Base-by-base conservation (phyloP, 2,113 vertebrate genomes). In the Xiphorhynchus elegans region DNA sequence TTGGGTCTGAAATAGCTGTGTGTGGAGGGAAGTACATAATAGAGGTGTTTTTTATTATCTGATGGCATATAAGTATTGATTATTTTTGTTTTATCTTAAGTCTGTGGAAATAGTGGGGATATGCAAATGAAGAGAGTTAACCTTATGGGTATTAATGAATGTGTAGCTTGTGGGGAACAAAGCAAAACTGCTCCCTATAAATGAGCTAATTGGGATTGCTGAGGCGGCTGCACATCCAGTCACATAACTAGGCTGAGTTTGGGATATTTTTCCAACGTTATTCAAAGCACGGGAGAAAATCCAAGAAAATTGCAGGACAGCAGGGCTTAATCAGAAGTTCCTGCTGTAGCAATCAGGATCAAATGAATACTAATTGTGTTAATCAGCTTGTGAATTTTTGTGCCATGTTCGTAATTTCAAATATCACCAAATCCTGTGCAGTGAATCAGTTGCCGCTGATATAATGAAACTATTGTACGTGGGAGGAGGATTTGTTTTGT, bases 361-460 rank as follows among this genome's bases (percentile, higher is more conserved):
- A 97, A 97, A 98, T 98, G 94, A 98, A 95, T 74, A 94, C 49
- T 97, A 97, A 98, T 97, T 95, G 92, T 67, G 56, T 76, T 97
- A 97, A 98, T 97, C 96, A 95, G 84, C 88, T 96, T 59, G 20
- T 95, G 94, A 98, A 97, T 97, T 95, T 88, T 82, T 95, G 90
- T 96, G 91, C 50, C 66, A 11, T 68, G 89, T 84, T 97, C 72
- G 39, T 97, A 73, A 97, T 94, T 96, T 97, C 91, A 95, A 93
- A 95, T 90, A 94, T 93, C 95, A 83, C 96, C 73, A 95, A 90
- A 89, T 79, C 89, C 88, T 78, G 46, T 91, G 85, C 55, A 84
- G 88, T 60, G 95, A 96, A 93, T 90, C 83, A 82, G 73, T 95
- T 87, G 96, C 59, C 96, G 72, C 52, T 92, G 94, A 90, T 95